Evolutionary conservation across 2,888 invertebrate genomes (phyloP), one percentile per base, ranked within the genome.

Genomic region (Eupithecia abbreviata): DNA sequence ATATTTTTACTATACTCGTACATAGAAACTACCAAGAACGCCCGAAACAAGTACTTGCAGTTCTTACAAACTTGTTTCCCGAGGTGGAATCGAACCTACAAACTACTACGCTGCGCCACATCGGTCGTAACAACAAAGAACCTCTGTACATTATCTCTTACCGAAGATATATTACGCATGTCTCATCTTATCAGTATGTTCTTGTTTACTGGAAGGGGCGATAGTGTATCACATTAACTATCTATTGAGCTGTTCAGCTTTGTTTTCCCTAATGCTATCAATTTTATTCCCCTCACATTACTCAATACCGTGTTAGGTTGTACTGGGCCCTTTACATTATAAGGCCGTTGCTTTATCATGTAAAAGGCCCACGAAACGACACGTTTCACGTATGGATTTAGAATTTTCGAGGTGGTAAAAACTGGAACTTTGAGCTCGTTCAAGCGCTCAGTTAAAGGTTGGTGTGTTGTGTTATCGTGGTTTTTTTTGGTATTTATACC

Each of bases 211-310:
- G 42, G 10, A 68, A 62, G 47, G 73, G 68, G 45, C 72, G 68
- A 69, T 71, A 68, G 74, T 62, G 73, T 73, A 73, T 67, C 68
- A 49, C 58, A 69, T 75, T 73, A 73, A n/a, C n/a, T n/a, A 71
- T 69, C 45, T 75, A 75, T 75, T 45, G 73, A 66, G 69, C 65
- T 67, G 73, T 71, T 75, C 68, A 30, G 41, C 75, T 76, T 78
- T 75, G 73, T 77, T 79, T 76, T 77, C 76, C 74, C 74, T 79
- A 74, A 74, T 73, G 67, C 78, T 69, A 80, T 80, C 76, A 80
- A 76, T 79, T 77, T 77, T 67, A 75, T 74, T 62, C 75, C 62
- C 62, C 62, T 45, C 51, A 47, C 49, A 70, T 49, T 73, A 68
- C 51, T 69, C 47, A 47, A 45, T 49, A 45, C 47, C 12, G 47